Percentiles rank a stretch among this genome's conserved stretches.
Conservation (phyloP, 2,888 invertebrate genomes). For the Labia minor region DNA sequence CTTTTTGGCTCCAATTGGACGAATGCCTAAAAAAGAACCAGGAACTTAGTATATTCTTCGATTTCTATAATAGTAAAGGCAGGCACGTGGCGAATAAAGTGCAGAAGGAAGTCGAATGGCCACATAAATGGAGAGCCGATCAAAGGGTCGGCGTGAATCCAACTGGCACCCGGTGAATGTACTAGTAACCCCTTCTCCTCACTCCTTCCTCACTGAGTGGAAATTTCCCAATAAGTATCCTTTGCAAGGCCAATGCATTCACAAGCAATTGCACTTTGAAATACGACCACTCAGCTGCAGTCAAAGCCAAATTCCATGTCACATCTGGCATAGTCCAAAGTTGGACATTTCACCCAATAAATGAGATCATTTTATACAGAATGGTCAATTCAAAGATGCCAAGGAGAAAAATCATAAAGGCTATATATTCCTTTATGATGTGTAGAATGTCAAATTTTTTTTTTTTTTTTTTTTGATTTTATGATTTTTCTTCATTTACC, state of each 20-base stretch:
- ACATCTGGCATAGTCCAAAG: background rate
- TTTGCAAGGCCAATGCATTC: slow-evolving; percentile 13
- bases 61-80: background rate
- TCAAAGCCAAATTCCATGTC: slow-evolving; percentile 1
- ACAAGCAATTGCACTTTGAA: slow-evolving; percentile 13
- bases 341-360: background rate
- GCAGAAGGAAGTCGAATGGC: background rate
- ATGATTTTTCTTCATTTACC: background rate
- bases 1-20: background rate
- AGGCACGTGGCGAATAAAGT: slow-evolving; percentile 7
- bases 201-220: background rate
- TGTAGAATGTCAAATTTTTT: background rate
- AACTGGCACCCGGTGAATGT: slow-evolving; percentile 1
- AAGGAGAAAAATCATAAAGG: slow-evolving; percentile 13
- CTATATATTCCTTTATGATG: slow-evolving; percentile 1
- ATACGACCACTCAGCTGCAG: slow-evolving; percentile 13
- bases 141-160: slow-evolving; percentile 7
- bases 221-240: background rate
- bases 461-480: background rate
- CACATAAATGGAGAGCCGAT: slow-evolving; percentile 13
- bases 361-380: slow-evolving; percentile 1
- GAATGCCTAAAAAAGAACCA: background rate
- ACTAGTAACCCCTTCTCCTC: too few species aligned
- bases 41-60: background rate
- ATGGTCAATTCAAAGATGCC: slow-evolving; percentile 5